Conservation (phyloP, 2,888 invertebrate genomes). For the Chalcosyrphus nemorum region DNA sequence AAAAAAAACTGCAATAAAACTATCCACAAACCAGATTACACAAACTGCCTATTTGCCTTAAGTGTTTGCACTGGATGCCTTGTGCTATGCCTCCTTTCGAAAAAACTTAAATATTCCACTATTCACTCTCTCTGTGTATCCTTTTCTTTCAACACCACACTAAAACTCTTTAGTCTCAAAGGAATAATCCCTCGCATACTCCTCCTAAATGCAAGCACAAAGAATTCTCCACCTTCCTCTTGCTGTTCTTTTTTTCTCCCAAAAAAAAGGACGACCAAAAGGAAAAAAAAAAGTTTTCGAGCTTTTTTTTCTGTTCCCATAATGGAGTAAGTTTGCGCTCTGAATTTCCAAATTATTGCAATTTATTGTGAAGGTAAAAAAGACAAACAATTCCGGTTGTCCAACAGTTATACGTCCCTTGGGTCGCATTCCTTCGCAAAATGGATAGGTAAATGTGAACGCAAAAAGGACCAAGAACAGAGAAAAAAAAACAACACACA, state of each 20-base stretch:
- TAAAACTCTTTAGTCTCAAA: slow-evolving; percentile 33
- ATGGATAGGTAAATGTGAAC: slow-evolving; percentile 40
- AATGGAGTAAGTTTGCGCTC: slow-evolving; percentile 57
- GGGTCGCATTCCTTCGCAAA: slow-evolving; percentile 58
- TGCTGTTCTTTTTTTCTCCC: background rate
- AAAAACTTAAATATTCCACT: slow-evolving; percentile 38
- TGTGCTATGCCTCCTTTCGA: background rate
- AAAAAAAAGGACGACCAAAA: background rate
- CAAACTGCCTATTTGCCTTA: slow-evolving; percentile 45
- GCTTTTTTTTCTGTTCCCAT: slow-evolving; percentile 21
- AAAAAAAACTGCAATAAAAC: slow-evolving; percentile 32
- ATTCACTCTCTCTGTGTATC: background rate
- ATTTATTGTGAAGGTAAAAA: slow-evolving; percentile 66
- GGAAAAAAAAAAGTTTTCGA: background rate
- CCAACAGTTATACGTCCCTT: slow-evolving; percentile 68
- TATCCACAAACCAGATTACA: slow-evolving; percentile 39
- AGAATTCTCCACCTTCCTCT: background rate
- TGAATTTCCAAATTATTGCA: slow-evolving; percentile 63
- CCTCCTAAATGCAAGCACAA: background rate
- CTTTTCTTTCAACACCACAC: slow-evolving; percentile 11
- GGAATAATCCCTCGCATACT: slow-evolving; percentile 49
- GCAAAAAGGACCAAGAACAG: background rate
- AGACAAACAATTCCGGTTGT: slow-evolving; percentile 66
- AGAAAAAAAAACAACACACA: no score
- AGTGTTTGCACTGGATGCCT: slow-evolving; percentile 54